These are phyloP conservation scores for Cryptotis parvus DNA, from an alignment of 2,113 vertebrate genomes.

Conservation along the genomic window DNA sequence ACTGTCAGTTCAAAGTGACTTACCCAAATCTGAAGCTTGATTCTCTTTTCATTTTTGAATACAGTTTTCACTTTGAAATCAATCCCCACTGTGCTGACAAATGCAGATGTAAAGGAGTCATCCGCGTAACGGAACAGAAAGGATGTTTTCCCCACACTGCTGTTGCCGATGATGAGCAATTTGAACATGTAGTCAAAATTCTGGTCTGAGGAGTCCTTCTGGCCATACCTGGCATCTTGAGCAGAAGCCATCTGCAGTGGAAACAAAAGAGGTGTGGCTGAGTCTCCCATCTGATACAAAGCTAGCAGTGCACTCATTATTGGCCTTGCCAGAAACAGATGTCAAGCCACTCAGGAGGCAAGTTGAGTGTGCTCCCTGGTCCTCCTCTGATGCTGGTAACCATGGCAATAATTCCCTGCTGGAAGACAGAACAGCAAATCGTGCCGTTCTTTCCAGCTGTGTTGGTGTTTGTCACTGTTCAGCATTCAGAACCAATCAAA, in stretches of 20 bases:
- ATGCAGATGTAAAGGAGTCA: slow-evolving; percentile 98
- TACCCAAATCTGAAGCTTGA: slow-evolving; percentile 99
- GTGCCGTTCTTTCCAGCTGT: slow-evolving; percentile 74
- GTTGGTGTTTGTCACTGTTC: slow-evolving; percentile 65
- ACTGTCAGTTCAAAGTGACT: slow-evolving; percentile 76
- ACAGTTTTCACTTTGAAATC: slow-evolving; percentile 99
- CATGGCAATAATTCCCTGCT: slow-evolving; percentile 62
- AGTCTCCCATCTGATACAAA: slow-evolving; percentile 41
- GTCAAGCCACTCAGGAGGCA: slow-evolving; percentile 60
- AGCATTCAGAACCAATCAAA: slow-evolving; percentile 67
- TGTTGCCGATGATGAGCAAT: slow-evolving; percentile 95
- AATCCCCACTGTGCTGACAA: slow-evolving; percentile 98
- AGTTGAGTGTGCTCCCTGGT: slow-evolving; percentile 28
- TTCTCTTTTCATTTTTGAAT: slow-evolving; percentile 98
- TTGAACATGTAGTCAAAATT: slow-evolving; percentile 99
- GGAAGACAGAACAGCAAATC: slow-evolving; percentile 65
- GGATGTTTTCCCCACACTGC: slow-evolving; percentile 96
- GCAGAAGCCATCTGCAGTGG: slow-evolving; percentile 92
- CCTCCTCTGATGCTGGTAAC: slow-evolving; percentile 58
- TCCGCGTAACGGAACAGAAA: slow-evolving; percentile 98
- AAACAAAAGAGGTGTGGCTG: slow-evolving; percentile 62
- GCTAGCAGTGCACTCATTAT: slow-evolving; percentile 61
- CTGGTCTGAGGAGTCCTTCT: slow-evolving; percentile 95
- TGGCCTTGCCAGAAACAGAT: slow-evolving; percentile 62
- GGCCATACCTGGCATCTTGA: slow-evolving; percentile 91